Evolutionary conservation across 2,113 vertebrate species (phyloP), one percentile per base, ranked within the genome.

Genomic region (Oceanites oceanicus): DNA sequence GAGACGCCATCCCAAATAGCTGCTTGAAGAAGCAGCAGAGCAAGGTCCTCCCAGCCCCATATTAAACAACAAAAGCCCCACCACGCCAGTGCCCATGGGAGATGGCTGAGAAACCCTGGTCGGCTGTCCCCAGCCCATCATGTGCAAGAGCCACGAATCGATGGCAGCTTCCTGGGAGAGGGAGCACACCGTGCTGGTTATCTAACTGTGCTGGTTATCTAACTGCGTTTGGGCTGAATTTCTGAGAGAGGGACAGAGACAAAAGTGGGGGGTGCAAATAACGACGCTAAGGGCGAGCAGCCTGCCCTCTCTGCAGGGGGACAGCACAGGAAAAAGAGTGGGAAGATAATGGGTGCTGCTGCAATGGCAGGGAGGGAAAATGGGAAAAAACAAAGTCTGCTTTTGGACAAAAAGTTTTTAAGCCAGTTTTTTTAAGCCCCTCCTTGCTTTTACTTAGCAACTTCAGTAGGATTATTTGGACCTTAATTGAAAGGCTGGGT

Each of bases 1-100:
- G 0, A 85, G 68, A 58, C 0, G 2, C 56, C 26, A 25, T 59
- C 75, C 49, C 58, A 49, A 68, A 86, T 29, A 55, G 52, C 47
- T 72, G 44, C 78, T 63, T 25, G 34, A 36, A 62, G 72, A 67
- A 73, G 52, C 52, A 62, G 36, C 59, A 27, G 23, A 40, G 58
- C 36, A 65, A 88, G 52, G 10, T 47, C 62, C 52, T 78, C 34
- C n/a, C 61, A 56, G 18, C 8, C 19, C n/a, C 42, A 25, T 3
- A 3, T 17, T 15, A 71, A 91, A 86, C 1, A 8, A 49, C 7
- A 17, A 15, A 91, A 89, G n/a, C 44, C 53, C 40, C 47, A 72
- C 13, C 30, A 58, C 1, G 1, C 47, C 0, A 0, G 27, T 44
- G 50, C 45, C 32, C 45, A 15, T 25, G 45, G 68, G 19, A 83